Conservation (phyloP, 1,140 invertebrate genomes). For the Xylocopa sonorina region DNA sequence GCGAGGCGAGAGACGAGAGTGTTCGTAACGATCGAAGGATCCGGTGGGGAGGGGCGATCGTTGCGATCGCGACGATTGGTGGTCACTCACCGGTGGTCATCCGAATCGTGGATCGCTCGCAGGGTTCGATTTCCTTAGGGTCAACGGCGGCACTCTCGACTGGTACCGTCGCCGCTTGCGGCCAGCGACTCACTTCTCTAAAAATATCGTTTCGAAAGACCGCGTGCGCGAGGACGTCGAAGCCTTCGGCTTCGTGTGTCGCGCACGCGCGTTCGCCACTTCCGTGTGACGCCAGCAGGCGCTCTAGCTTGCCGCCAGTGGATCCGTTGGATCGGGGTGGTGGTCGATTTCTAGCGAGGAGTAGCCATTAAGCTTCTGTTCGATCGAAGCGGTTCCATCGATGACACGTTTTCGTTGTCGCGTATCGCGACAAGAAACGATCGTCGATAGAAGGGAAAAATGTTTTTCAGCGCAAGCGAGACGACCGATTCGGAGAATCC, state of each 20-base stretch:
- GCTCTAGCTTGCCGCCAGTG: not conserved
- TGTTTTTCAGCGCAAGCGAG: not conserved
- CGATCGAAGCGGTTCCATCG: too few relatives aligned
- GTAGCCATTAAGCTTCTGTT: too few relatives aligned
- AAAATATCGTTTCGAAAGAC: constrained; percentile 68
- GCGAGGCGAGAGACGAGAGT: too few relatives aligned
- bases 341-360: not conserved
- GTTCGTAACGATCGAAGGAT: too few relatives aligned
- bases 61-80: not conserved
- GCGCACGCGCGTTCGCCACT: constrained; percentile 48
- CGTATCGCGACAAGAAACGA: too few relatives aligned
- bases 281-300: constrained; percentile 17
- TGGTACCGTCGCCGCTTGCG: constrained; percentile 49
- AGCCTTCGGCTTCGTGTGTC: constrained; percentile 1
- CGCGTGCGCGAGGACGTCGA: constrained; percentile 54
- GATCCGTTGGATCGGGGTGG: not conserved
- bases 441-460: too few relatives aligned
- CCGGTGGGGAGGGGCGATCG: too few relatives aligned
- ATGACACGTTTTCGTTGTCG: too few relatives aligned
- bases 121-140: constrained; percentile 51
- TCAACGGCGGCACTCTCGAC: constrained; percentile 59
- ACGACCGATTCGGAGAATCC: not conserved
- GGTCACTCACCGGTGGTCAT: constrained; percentile 58
- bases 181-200: constrained; percentile 63
- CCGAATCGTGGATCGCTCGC: constrained; percentile 25